Base-by-base conservation (phyloP, 2,113 vertebrate genomes). In the Elephas maximus region DNA sequence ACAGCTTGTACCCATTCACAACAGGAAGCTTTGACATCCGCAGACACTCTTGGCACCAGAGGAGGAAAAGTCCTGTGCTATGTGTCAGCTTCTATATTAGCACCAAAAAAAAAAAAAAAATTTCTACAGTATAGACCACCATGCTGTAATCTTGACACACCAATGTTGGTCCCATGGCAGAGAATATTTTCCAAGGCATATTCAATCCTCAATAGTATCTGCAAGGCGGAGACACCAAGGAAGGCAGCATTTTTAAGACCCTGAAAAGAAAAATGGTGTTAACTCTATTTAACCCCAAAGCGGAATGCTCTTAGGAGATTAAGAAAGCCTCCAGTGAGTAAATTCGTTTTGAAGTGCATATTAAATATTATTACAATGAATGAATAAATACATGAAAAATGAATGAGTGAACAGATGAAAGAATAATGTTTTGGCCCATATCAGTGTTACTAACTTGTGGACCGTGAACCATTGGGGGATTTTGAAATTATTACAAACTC, bases 1-100 rank as follows among this genome's bases (percentile, higher is more conserved):
- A 94, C 96, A 96, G 94, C 86, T 83, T 96, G 97, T 97, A 87
- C 97, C 93, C 95, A 94, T 96, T 95, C 91, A 77, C 71, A 90
- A 97, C 93, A 97, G 97, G 96, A 97, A 98, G 82, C 84, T 83
- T 8, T 65, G 96, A 97, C 53, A 96, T 96, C 93, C 12, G 69
- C 71, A 95, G 85, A 69, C 33, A 73, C 21, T 91, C 53, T 63
- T 97, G 88, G 92, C 95, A 88, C 0, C 0, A 88, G 51, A 85
- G 83, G 48, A 96, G 80, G 89, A 94, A 76, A 96, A 79, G 48
- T 45, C 45, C 53, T 14, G 65, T 57, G 73, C 57, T n/a, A 21
- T 91, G n/a, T 95, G 95, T 97, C 94, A 95, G 62, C 45, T 93
- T 97, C 94, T 89, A 84, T 81, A 57, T 84, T 92, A 94, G 74